Evolutionary conservation across 2,113 vertebrate genomes (phyloP), one percentile per base, ranked within the genome.

Genomic region (Microcebus tavaratra): DNA sequence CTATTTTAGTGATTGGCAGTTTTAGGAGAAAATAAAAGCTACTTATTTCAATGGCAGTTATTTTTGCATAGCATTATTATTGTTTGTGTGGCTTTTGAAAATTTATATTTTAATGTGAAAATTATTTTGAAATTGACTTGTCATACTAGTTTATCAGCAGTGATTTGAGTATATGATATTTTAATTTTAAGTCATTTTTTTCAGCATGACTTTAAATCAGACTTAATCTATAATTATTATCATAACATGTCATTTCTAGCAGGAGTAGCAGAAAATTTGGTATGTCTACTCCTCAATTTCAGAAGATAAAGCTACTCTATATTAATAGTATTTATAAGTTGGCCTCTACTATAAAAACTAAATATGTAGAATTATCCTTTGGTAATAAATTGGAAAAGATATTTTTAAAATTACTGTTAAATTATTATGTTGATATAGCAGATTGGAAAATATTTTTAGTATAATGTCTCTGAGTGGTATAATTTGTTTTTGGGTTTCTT

Each of bases 41-140:
- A 2, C n/a, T 70, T 90, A 88, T 70, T 88, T 88, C n/a, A 81
- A 27, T 72, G 75, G 4, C 15, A 61, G 3, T 68, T 90, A 25
- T 68, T 89, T 86, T 88, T 78, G 34, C 76, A 29, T 9, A 18
- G 25, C 61, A 59, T 86, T 36, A 80, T 68, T 91, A 45, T 59
- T 65, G 29, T 88, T 95, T 21, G 29, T 67, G 36, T 50, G 17
- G 10, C 42, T 81, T 93, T 96, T 93, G 29, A 91, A 87, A 91
- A 57, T 75, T 90, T 91, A 79, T 88, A 61, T 93, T 61, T 55
- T 31, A 97, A 27, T 48, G 39, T 7, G 18, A 83, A 86, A 89
- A 48, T 42, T 82, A 42, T 93, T 90, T 93, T 93, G 42, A 85
- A 96, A 39, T 65, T 80, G 42, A 36, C 42, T 82, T 86, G 36